phyloP scores from a whole-genome alignment of 1,140 invertebrate genomes.

The Coenobita brevimanus region DNA sequence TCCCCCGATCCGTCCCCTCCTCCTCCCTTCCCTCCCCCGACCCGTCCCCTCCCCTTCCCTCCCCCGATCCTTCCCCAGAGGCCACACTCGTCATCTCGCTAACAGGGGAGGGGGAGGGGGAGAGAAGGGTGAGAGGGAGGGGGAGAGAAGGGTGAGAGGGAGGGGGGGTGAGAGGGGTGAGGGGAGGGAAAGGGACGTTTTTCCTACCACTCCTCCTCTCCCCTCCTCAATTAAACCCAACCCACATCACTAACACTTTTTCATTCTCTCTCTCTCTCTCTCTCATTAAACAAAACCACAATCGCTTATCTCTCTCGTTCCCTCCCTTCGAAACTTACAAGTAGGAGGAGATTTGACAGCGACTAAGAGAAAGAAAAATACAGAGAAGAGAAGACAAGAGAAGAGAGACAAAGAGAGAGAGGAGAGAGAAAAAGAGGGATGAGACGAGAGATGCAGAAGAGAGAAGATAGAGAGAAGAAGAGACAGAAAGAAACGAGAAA shows the following conservation, averaged over 20 bases:
- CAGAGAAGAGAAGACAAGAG: neutral
- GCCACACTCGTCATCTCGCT: no score
- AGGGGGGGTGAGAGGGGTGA: neutral
- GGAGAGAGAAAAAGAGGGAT: neutral
- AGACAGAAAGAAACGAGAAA: neutral
- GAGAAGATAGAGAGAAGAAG: neutral
- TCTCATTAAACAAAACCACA: neutral
- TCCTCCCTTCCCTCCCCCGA: no score
- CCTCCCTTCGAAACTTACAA: no score
- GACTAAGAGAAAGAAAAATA: neutral
- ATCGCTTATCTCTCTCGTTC: neutral
- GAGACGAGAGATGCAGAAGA: neutral
- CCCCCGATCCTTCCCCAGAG: no score
- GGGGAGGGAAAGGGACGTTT: neutral
- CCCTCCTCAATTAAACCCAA: no score
- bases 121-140: no score
- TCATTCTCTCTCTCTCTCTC: neutral
- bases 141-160: neutral
- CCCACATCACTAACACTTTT: no score
- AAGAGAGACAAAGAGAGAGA: neutral
- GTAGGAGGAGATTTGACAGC: neutral
- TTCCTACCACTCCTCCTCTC: neutral
- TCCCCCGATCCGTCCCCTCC: no score
- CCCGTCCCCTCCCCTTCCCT: no score
- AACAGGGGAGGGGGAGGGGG: no score